Evolutionary conservation across 2,797 vertebrate genomes (phyloP).

Genomic region (Sparidentex hasta): DNA sequence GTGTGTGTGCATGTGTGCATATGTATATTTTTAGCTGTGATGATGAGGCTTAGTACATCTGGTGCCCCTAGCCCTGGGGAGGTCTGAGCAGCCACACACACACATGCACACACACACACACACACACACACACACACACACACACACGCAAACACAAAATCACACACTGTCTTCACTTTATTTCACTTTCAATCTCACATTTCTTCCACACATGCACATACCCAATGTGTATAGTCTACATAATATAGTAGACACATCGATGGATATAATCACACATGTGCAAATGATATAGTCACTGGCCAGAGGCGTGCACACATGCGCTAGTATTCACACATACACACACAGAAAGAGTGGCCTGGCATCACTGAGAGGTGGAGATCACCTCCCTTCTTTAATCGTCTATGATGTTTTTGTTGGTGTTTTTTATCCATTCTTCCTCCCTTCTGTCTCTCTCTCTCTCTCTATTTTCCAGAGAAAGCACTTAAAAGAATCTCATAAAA

Average conservation of each 20-base stretch:
- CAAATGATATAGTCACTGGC: conserved; percentile 2
- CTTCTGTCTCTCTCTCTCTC: background rate
- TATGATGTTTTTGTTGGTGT: conserved; percentile 1
- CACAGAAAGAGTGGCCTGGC: conserved; percentile 6
- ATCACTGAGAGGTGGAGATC: conserved; percentile 7
- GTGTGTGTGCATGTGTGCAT: conserved; percentile 36
- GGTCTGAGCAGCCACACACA: conserved; percentile 17
- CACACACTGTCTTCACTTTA: conserved; percentile 22
- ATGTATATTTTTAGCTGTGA: conserved; percentile 78
- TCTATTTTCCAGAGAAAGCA: conserved; percentile 1
- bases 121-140: conserved; percentile 17
- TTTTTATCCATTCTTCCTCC: background rate
- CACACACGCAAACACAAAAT: conserved; percentile 11
- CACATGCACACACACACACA: conserved; percentile 10
- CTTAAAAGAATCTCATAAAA: background rate
- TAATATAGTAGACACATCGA: conserved; percentile 2
- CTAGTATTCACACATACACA: conserved; percentile 5
- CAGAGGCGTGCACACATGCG: conserved; percentile 19
- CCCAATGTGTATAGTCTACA: conserved; percentile 12
- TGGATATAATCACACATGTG: conserved; percentile 12
- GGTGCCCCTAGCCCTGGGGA: conserved; percentile 78
- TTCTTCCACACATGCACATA: conserved; percentile 6
- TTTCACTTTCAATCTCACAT: conserved; percentile 45
- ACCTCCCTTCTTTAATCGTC: background rate
- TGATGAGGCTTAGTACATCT: conserved; percentile 79